Percentiles rank a stretch among this genome's conserved stretches.
These are phyloP conservation scores for Antheraea assamensis DNA, from an alignment of 2,888 invertebrate species.

Conservation along the genomic window DNA sequence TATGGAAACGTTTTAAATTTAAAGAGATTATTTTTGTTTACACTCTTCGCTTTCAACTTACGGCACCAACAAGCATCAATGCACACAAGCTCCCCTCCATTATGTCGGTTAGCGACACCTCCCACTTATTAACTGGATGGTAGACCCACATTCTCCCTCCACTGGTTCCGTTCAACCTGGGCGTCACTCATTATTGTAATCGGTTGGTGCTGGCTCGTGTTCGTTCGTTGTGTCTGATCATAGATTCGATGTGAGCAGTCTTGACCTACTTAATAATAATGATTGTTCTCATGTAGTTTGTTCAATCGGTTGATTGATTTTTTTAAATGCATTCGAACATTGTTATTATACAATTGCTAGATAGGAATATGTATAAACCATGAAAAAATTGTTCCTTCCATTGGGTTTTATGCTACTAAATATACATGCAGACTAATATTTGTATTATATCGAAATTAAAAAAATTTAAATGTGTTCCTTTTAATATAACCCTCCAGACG, in stretches of 20 bases:
- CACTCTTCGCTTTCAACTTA: constrained; percentile 30
- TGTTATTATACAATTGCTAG: not conserved
- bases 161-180: constrained; percentile 39
- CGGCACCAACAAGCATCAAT: constrained; percentile 34
- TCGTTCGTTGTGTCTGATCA: constrained; percentile 2
- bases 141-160: constrained; percentile 53
- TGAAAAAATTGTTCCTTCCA: not conserved
- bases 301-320: constrained; percentile 10
- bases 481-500: too few species aligned
- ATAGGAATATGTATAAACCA: not conserved
- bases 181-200: constrained; percentile 30
- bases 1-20: not conserved
- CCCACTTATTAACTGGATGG: constrained; percentile 70
- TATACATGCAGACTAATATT: too few species aligned
- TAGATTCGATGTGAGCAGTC: constrained; percentile 9
- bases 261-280: constrained; percentile 6
- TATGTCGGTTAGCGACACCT: constrained; percentile 60
- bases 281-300: not conserved
- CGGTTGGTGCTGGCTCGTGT: constrained; percentile 7
- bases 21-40: not conserved
- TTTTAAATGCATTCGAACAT: not conserved
- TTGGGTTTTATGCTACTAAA: not conserved
- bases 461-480: too few species aligned
- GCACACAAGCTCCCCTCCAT: constrained; percentile 25
- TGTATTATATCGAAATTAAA: too few species aligned